Conservation (phyloP, 2,797 vertebrate species). For the Pygocentrus nattereri region DNA sequence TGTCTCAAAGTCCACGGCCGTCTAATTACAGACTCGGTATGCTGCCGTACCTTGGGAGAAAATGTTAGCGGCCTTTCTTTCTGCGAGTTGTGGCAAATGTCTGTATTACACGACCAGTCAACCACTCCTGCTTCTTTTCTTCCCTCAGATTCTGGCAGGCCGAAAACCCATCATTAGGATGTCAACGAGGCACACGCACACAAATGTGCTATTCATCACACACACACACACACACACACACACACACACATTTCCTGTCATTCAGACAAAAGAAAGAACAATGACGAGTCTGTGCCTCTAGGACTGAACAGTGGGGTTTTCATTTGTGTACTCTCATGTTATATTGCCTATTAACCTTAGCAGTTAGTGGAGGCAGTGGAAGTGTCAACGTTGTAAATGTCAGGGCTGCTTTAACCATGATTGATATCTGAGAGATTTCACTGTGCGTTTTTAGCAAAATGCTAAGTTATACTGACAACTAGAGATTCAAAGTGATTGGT, state of each 20-base stretch:
- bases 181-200: conserved; percentile 61
- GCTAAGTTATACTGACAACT: neutral
- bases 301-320: conserved; percentile 9
- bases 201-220: conserved; percentile 40
- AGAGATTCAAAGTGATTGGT: neutral
- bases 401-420: conserved; percentile 14
- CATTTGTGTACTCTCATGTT: conserved; percentile 9
- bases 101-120: conserved; percentile 41
- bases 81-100: conserved; percentile 54
- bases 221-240: conserved; percentile 31
- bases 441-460: neutral
- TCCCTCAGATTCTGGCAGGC: conserved; percentile 62
- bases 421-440: conserved; percentile 7
- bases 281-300: conserved; percentile 35
- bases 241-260: conserved; percentile 32
- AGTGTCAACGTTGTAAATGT: conserved; percentile 2
- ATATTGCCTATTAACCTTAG: conserved; percentile 29
- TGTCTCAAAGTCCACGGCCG: conserved; percentile 65
- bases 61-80: conserved; percentile 60
- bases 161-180: conserved; percentile 69
- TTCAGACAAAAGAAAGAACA: conserved; percentile 36
- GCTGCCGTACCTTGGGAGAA: conserved; percentile 67
- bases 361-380: neutral
- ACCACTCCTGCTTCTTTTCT: conserved; percentile 47
- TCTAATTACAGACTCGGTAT: conserved; percentile 77